Conservation (phyloP, 2,113 vertebrate species). For the Salvator merianae region DNA sequence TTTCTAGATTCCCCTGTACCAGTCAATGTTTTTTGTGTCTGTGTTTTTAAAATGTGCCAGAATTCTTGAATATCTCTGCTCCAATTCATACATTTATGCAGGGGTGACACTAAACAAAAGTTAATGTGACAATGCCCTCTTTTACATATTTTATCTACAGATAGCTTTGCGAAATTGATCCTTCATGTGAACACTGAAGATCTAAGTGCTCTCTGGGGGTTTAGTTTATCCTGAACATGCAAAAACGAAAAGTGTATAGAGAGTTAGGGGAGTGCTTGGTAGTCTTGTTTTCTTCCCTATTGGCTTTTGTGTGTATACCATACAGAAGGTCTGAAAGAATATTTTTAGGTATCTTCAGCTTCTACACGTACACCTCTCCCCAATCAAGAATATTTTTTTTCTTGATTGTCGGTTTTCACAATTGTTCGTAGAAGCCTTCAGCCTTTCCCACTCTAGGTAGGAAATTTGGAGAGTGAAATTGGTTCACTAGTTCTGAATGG, state of each 20-base stretch:
- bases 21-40: background rate
- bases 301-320: background rate
- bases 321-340: background rate
- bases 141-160: background rate
- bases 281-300: background rate
- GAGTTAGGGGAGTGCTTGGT: background rate
- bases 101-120: background rate
- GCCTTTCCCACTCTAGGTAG: background rate
- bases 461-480: too few relatives aligned
- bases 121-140: background rate
- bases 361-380: too few relatives aligned
- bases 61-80: background rate
- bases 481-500: background rate
- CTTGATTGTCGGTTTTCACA: too few relatives aligned
- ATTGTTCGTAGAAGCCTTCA: background rate
- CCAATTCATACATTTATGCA: background rate
- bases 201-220: too few relatives aligned
- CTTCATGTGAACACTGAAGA: background rate
- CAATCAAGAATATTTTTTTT: too few relatives aligned
- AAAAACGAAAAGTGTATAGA: background rate
- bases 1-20: background rate
- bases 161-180: background rate
- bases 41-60: background rate
- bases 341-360: background rate
- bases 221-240: background rate